phyloP scores from a whole-genome alignment of 1,140 invertebrate species.

The Diabrotica undecimpunctata region DNA sequence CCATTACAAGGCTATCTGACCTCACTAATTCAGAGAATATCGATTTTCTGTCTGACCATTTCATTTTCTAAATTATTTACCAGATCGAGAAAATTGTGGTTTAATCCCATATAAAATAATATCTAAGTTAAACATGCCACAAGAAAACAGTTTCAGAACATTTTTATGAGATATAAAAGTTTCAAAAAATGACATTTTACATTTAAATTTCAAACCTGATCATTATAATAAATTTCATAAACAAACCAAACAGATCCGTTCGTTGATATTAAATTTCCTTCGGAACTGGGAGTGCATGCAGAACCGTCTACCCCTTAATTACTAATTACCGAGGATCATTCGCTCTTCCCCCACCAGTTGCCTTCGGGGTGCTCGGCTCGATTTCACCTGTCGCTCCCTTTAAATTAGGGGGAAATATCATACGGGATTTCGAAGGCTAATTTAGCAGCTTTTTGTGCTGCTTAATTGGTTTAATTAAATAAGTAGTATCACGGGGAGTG shows the following conservation, averaged over 20 bases:
- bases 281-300: background rate
- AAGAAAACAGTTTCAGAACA: too few species aligned
- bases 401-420: background rate
- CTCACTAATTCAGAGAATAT: too few species aligned
- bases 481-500: background rate
- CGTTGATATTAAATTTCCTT: background rate
- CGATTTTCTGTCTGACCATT: too few species aligned
- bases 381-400: background rate
- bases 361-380: background rate
- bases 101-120: too few species aligned
- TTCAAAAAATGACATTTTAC: too few species aligned
- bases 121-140: too few species aligned
- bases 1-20: too few species aligned
- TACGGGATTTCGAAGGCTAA: background rate
- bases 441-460: background rate
- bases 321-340: background rate
- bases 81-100: too few species aligned
- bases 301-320: background rate
- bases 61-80: too few species aligned
- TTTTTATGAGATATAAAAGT: too few species aligned
- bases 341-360: background rate
- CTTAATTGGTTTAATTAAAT: constrained; percentile 3
- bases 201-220: background rate
- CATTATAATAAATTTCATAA: background rate
- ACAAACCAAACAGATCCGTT: background rate